Percentiles rank a stretch among this genome's conserved stretches.
These are phyloP conservation scores for Penaeus vannamei DNA, from an alignment of 1,140 invertebrate species.

Conservation along the genomic window DNA sequence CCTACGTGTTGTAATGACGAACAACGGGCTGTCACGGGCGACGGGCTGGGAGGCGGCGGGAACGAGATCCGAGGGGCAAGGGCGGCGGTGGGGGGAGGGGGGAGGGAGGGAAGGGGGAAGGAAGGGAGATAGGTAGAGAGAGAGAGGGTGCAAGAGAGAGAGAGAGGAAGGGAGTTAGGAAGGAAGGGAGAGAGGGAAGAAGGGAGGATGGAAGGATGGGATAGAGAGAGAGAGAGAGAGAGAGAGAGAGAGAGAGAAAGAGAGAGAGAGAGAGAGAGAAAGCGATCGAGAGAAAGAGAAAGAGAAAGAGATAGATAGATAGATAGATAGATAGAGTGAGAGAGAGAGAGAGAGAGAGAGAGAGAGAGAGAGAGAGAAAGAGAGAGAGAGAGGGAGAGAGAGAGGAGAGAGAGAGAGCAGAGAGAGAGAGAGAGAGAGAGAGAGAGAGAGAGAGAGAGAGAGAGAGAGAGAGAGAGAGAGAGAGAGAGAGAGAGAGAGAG, in stretches of 20 bases:
- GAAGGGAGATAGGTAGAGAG: too few relatives aligned
- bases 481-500: too few relatives aligned
- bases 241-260: neutral
- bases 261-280: neutral
- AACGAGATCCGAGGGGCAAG: neutral
- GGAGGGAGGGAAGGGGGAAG: neutral
- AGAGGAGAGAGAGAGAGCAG: too few relatives aligned
- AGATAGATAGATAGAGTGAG: neutral
- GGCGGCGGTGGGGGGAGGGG: neutral
- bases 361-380: neutral
- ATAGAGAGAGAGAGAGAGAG: too few relatives aligned
- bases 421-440: too few relatives aligned
- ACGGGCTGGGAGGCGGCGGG: too few relatives aligned
- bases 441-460: too few relatives aligned
- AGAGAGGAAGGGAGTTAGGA: neutral
- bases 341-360: neutral
- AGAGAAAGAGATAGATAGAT: neutral
- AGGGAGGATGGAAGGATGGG: neutral
- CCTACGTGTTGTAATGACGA: too few relatives aligned
- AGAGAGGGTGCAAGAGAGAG: neutral
- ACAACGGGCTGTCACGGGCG: too few relatives aligned
- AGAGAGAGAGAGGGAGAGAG: too few relatives aligned
- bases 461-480: too few relatives aligned
- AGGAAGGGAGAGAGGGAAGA: neutral
- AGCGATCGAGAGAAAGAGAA: neutral